Evolutionary conservation across 2,888 invertebrate species (phyloP), one percentile per base, ranked within the genome.

Genomic region (Ceratothoa steindachneri): DNA sequence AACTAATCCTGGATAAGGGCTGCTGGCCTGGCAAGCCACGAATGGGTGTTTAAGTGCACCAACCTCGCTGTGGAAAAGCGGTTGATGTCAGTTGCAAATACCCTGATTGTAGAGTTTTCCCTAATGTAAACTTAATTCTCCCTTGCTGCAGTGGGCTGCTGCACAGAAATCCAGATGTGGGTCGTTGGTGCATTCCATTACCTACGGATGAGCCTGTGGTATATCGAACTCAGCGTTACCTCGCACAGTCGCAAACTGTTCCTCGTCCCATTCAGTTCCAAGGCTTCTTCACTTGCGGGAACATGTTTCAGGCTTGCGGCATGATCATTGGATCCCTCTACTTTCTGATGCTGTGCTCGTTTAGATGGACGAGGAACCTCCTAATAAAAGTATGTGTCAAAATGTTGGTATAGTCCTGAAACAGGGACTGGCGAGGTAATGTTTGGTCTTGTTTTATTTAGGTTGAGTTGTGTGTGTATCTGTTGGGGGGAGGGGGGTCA

Each of bases 181-280:
- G 70, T 15, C 28, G 68, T 15, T 78, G 73, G 73, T 75, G 75
- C 22, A 30, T 78, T n/a, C 52, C 75, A n/a, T 64, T 78, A 22
- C 78, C 78, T 4, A 71, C 75, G 15, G 78, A 78, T 67, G 75
- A 73, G 29, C 75, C 78, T 22, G 75, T 75, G 2, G 73, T 75
- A 41, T 78, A 75, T 28, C 78, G 78, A n/a, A 73, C 78, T n/a
- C 78, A 78, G 52, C 51, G 73, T 9, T 69, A 73, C 67, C 65
- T 73, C 2, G 29, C 71, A 31, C 71, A 73, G 27, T 71, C 69
- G n/a, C 67, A 71, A 22, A 55, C 64, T 0, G 51, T 69, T 24
- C n/a, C n/a, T n/a, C 73, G 66, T 2, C 78, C 78, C 19, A 29
- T 75, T 29, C 78, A 78, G 65, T 78, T 75, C 67, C 69, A 74